Percentiles rank a stretch among this genome's conserved stretches.
These are phyloP conservation scores for Tetrao urogallus DNA, from an alignment of 2,113 vertebrate species.

Conservation along the genomic window DNA sequence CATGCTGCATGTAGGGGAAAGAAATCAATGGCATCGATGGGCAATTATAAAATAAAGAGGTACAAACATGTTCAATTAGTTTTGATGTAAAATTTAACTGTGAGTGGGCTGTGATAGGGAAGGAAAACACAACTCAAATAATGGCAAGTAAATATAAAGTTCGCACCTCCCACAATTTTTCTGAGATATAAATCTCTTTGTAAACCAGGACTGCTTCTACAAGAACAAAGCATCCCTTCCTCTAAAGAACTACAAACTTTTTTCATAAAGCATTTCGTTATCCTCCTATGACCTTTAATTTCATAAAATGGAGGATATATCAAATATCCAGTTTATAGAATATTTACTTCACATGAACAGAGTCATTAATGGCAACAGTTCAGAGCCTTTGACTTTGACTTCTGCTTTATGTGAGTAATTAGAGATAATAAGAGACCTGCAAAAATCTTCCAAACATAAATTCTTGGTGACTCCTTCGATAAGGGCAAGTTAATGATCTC, in stretches of 20 bases:
- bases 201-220: neutral
- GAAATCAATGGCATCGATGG: neutral
- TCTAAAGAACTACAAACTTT: neutral
- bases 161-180: neutral
- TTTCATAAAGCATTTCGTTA: neutral
- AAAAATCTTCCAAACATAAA: conserved; percentile 16
- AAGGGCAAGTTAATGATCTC: conserved; percentile 11
- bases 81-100: neutral
- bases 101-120: neutral
- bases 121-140: neutral
- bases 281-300: neutral
- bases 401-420: neutral
- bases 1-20: neutral
- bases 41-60: conserved; percentile 13
- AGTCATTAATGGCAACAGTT: neutral
- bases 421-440: neutral
- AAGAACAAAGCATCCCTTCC: neutral
- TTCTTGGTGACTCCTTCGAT: conserved; percentile 2
- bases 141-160: neutral
- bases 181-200: neutral
- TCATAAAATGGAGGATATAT: neutral
- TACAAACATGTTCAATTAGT: neutral
- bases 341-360: neutral
- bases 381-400: neutral
- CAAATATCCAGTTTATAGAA: neutral